Conservation (phyloP, 2,888 invertebrate genomes). For the Eucriotettix oculatus region DNA sequence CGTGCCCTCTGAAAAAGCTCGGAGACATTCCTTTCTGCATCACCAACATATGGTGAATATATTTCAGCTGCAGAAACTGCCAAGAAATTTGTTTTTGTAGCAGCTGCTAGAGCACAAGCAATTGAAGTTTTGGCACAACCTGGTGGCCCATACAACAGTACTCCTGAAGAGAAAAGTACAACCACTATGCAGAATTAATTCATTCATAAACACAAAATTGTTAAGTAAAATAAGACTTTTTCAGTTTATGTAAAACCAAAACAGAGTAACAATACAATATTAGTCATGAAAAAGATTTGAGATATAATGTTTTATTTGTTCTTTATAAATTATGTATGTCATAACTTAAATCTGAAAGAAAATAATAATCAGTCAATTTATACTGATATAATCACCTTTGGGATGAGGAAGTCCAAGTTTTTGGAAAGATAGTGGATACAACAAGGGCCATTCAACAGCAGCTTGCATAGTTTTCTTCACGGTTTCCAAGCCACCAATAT, state of each 20-base stretch:
- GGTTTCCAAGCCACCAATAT: constrained; percentile 36
- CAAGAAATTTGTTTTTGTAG: constrained; percentile 35
- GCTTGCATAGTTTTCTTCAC: constrained; percentile 34
- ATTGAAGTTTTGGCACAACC: constrained; percentile 49
- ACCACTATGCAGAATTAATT: neutral
- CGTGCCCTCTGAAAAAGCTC: constrained; percentile 41
- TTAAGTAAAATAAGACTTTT: neutral
- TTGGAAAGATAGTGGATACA: constrained; percentile 32
- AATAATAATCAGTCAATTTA: too few species aligned
- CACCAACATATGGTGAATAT: constrained; percentile 46
- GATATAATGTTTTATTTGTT: too few species aligned
- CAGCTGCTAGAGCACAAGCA: constrained; percentile 37
- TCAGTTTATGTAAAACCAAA: too few species aligned
- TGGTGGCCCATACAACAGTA: constrained; percentile 44
- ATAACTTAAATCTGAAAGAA: too few species aligned
- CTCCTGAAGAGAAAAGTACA: constrained; percentile 22
- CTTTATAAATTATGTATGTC: too few species aligned
- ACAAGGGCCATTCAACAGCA: constrained; percentile 38
- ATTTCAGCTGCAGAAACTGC: constrained; percentile 41
- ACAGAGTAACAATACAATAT: too few species aligned
- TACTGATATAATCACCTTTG: constrained; percentile 23
- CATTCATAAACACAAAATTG: neutral
- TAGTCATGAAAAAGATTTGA: too few species aligned
- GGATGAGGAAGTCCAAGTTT: constrained; percentile 37
- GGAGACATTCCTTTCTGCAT: constrained; percentile 39